A percentile compares a stretch with the other conserved stretches of the same genome.
Conservation (phyloP, 2,797 vertebrate genomes). For the Channa striata region DNA sequence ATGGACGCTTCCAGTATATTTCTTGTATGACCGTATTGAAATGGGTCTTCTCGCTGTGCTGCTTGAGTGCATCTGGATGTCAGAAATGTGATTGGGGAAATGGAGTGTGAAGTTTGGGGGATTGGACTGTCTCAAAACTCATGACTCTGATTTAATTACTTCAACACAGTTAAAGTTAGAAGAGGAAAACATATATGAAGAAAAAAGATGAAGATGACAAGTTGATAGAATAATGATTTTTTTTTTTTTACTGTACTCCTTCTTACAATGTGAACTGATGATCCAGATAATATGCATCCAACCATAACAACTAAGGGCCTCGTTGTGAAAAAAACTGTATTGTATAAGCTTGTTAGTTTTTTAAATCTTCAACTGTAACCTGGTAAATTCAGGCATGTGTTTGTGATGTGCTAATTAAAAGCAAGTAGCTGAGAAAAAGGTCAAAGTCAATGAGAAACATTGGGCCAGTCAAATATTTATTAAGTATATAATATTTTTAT, state of each 20-base stretch:
- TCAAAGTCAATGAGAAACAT: no score
- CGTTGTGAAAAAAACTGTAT: no score
- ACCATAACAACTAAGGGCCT: background rate
- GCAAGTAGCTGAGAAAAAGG: no score
- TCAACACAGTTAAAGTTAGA: conserved; percentile 58
- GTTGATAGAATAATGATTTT: conserved; percentile 30
- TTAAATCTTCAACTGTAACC: no score
- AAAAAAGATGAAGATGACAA: conserved; percentile 21
- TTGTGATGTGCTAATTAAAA: no score
- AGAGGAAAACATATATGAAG: conserved; percentile 15
- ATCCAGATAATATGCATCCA: background rate
- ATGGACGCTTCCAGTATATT: conserved; percentile 46
- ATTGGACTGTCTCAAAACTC: conserved; percentile 71
- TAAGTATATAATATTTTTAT: no score
- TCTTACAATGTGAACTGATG: background rate
- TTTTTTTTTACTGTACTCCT: conserved; percentile 36
- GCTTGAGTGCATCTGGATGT: conserved; percentile 49
- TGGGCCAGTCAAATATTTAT: no score
- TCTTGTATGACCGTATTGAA: conserved; percentile 54
- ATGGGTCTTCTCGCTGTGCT: conserved; percentile 53
- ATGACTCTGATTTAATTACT: conserved; percentile 75
- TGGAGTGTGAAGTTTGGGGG: conserved; percentile 66
- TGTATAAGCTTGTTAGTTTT: no score
- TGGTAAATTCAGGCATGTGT: no score
- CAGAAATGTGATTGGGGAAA: conserved; percentile 67